Conservation (phyloP, 2,797 vertebrate species). For the Petrocephalus sullivani region DNA sequence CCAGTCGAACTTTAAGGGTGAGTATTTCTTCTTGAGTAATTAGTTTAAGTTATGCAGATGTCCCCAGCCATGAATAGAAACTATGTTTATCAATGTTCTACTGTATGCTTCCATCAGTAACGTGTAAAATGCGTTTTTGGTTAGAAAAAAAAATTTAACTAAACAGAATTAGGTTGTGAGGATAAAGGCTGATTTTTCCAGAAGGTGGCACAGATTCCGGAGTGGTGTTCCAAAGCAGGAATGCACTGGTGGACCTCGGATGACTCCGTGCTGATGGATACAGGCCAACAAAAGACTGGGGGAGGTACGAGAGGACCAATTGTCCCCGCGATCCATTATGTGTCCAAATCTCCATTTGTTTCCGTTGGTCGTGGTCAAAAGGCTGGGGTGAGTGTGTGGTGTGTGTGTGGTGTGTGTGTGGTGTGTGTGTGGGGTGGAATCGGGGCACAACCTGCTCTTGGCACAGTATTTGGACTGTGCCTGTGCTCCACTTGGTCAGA, state of each 20-base stretch:
- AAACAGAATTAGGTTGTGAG: background rate
- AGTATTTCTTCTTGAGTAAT: background rate
- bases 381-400: background rate
- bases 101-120: background rate
- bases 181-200: background rate
- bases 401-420: background rate
- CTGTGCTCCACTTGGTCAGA: background rate
- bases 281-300: constrained; percentile 27
- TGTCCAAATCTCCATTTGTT: constrained; percentile 37
- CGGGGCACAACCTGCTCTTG: constrained; percentile 21
- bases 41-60: background rate
- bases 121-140: background rate
- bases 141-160: background rate
- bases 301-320: background rate
- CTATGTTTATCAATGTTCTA: background rate
- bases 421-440: background rate
- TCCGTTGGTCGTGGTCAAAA: constrained; percentile 20
- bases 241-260: constrained; percentile 38
- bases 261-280: constrained; percentile 29
- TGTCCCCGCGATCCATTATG: constrained; percentile 27
- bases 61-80: background rate
- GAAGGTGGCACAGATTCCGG: background rate
- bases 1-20: too few species aligned
- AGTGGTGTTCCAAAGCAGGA: constrained; percentile 34
- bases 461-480: background rate